Evolutionary conservation across 1,140 invertebrate genomes (phyloP), one percentile per base, ranked within the genome.

Genomic region (Pseudachorutes palmiensis): DNA sequence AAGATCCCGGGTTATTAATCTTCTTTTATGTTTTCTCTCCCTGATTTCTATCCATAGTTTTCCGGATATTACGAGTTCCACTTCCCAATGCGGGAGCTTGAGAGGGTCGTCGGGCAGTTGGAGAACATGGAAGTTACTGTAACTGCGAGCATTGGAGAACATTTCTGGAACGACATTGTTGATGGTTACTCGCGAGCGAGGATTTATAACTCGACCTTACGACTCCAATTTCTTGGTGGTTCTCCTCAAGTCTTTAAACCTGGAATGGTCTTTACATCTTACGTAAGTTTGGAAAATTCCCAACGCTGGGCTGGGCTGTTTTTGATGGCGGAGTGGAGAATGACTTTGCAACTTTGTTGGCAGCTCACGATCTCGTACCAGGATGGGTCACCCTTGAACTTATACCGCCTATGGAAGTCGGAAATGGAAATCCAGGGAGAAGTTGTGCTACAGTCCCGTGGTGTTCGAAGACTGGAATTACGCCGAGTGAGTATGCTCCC

Each of bases 241-340:
- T 86, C 86, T 0, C 89, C 94, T 2, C 90, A 96, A 79, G 87
- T 97, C 14, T 97, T 97, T 78, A 97, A 97, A 78, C 93, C 94
- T 0, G 81, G 88, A 1, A 94, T 96, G 89, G 89, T 92, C 0
- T 88, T 92, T 74, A 86, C 84, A 67, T 79, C 82, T 70, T 89
- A 88, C 77, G 87, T 90, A 78, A 86, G 87, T 83, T 71, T 75
- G 32, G 64, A 57, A 45, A 45, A 45, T 45, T 45, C n/a, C n/a
- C n/a, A n/a, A n/a, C n/a, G n/a, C n/a, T n/a, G n/a, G n/a, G n/a
- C n/a, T n/a, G n/a, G n/a, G n/a, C n/a, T n/a, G n/a, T n/a, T n/a
- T 41, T 9, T 9, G 19, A 9, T 41, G 5, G 5, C 36, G 36
- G 36, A 41, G 36, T 9, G 19, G 5, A 41, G 24, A 55, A 14